These are phyloP conservation scores for Apis dorsata DNA, from an alignment of 1,140 invertebrate species.

Conservation along the genomic window DNA sequence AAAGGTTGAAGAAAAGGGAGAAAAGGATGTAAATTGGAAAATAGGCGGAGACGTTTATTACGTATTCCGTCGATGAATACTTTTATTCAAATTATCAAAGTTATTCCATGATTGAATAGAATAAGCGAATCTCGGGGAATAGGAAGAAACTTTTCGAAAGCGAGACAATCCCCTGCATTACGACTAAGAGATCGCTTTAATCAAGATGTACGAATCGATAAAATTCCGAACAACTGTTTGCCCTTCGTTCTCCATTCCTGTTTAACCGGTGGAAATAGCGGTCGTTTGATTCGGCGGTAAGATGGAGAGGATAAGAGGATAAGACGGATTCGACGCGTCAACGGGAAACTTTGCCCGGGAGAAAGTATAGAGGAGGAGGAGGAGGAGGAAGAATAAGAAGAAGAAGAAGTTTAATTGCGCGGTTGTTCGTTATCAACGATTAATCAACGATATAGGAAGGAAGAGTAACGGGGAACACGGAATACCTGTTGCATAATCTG, in stretches of 20 bases:
- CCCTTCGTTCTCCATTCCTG: constrained; percentile 30
- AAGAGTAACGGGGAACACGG: neutral
- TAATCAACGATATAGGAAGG: neutral
- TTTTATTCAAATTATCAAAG: constrained; percentile 7
- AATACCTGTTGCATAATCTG: neutral
- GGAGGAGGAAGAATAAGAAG: neutral
- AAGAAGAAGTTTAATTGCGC: no score
- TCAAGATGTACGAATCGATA: constrained; percentile 58
- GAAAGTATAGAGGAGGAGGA: neutral
- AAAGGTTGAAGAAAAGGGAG: no score
- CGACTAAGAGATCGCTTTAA: constrained; percentile 51
- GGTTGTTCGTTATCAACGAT: neutral
- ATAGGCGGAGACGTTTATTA: neutral
- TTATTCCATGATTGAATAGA: neutral
- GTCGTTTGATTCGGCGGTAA: neutral
- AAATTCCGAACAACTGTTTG: constrained; percentile 49
- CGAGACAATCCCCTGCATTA: constrained; percentile 48
- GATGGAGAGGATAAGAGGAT: neutral
- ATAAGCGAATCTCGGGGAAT: constrained; percentile 5
- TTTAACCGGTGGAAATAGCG: neutral
- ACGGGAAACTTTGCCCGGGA: neutral
- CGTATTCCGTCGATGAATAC: neutral
- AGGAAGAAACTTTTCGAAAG: constrained; percentile 42
- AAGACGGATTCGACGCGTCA: neutral
- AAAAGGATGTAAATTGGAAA: neutral